Conservation (phyloP, 2,797 vertebrate genomes). For the Australoheros facetus region DNA sequence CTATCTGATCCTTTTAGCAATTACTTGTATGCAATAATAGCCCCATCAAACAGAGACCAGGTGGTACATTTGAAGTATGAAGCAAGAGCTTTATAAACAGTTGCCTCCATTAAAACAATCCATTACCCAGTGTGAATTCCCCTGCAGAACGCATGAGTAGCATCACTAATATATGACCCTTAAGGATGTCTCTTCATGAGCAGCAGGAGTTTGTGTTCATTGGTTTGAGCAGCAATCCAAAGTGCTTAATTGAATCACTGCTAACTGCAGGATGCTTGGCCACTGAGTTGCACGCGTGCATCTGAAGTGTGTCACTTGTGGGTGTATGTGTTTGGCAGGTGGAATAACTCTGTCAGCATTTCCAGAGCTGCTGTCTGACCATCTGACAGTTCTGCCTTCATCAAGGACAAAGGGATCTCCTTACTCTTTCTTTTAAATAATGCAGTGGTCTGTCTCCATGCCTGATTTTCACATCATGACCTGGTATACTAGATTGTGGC, state of each 20-base stretch:
- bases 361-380: conserved; percentile 34
- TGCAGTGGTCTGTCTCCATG: conserved; percentile 18
- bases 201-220: conserved; percentile 15
- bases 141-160: neutral
- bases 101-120: conserved; percentile 38
- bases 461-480: conserved; percentile 13
- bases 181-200: conserved; percentile 3
- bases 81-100: conserved; percentile 26
- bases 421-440: conserved; percentile 4
- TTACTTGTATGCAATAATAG: conserved; percentile 1
- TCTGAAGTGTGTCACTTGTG: conserved; percentile 6
- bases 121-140: conserved; percentile 8
- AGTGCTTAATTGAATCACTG: conserved; percentile 63
- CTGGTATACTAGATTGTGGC: neutral
- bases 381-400: conserved; percentile 51
- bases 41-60: conserved; percentile 14
- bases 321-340: conserved; percentile 47
- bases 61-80: conserved; percentile 7
- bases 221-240: conserved; percentile 28
- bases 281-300: neutral
- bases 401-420: conserved; percentile 27
- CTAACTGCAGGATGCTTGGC: conserved; percentile 28
- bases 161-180: conserved; percentile 15
- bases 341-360: conserved; percentile 47
- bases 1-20: neutral